Base-by-base conservation (phyloP, 2,888 invertebrate species). In the Cerceris ruficornis region DNA sequence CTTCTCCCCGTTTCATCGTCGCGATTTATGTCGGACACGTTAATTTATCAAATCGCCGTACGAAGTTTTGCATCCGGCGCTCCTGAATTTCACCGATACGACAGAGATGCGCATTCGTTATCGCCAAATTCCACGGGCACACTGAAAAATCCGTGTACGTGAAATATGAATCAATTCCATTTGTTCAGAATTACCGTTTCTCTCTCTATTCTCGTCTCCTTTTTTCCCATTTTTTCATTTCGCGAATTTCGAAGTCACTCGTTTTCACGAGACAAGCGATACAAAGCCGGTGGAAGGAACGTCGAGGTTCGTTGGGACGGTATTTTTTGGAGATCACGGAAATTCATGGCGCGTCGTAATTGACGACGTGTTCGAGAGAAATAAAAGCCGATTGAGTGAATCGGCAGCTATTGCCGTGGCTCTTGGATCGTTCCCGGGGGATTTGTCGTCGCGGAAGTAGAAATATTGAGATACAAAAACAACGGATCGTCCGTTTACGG, bases 291-390 rank as follows among this genome's bases (percentile, higher is more conserved):
- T 11, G 54, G 42, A 69, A 55, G 39, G 17, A 17, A 58, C 52
- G 59, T 64, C 28, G 54, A 61, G 8, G 4, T 41, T 50, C 6
- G 28, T 14, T 15, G 41, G 4, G 39, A 8, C 13, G 43, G 14
- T 46, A 46, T 46, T 41, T 17, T 4, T 28, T 43, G 28, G 50
- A 43, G 60, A 57, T 74, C 55, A 54, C n/a, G 39, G 42, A 60
- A n/a, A 74, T 69, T 69, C 74, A 76, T 69, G 8, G 68, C n/a
- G 43, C 41, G 17, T 60, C 54, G 61, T 77, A 77, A 77, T 77
- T 58, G 77, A 69, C 69, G 66, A 69, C 28, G 65, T 52, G 61
- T 69, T 14, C 55, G 42, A 9, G 17, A 7, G 50, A 74, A 77
- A 65, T 77, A 69, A 74, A 77, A 65, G 60, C 46, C 65, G 61